Evolutionary conservation across 1,140 invertebrate species (phyloP).

Genomic region (Phymastichus coffea): DNA sequence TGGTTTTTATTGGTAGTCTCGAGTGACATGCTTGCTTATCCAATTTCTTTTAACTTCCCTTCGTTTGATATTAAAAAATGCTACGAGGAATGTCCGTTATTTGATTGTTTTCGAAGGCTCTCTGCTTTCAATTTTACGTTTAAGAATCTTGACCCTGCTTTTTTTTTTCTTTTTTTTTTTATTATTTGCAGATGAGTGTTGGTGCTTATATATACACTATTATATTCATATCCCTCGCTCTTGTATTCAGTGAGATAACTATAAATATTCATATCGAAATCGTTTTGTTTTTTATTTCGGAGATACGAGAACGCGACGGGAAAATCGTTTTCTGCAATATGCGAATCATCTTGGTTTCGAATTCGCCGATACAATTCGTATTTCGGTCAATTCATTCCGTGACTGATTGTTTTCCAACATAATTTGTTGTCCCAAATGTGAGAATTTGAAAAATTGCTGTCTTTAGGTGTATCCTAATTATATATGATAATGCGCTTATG

Average conservation of each 20-base stretch:
- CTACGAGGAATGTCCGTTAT: background rate
- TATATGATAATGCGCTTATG: conserved; percentile 7
- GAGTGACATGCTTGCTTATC: conserved; percentile 10
- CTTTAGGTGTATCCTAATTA: conserved; percentile 20
- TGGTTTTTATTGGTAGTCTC: conserved; percentile 1
- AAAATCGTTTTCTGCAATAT: no score
- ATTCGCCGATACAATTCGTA: background rate
- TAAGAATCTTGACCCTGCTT: no score
- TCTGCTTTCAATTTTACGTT: no score
- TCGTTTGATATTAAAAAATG: background rate
- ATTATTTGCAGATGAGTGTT: no score
- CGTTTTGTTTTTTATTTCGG: no score
- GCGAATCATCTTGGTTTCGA: no score
- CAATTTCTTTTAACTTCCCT: background rate
- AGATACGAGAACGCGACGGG: conserved; percentile 4
- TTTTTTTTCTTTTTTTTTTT: no score
- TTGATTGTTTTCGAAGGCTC: conserved; percentile 5
- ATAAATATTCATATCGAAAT: no score
- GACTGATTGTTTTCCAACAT: conserved; percentile 1
- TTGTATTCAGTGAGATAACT: conserved; percentile 10
- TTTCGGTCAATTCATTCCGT: background rate
- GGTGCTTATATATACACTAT: no score
- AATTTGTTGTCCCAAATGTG: background rate
- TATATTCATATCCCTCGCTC: conserved; percentile 4
- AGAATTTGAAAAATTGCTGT: conserved; percentile 1